Evolutionary conservation across 1,140 invertebrate genomes (phyloP).

Genomic region (Druon quercuslanigerum): DNA sequence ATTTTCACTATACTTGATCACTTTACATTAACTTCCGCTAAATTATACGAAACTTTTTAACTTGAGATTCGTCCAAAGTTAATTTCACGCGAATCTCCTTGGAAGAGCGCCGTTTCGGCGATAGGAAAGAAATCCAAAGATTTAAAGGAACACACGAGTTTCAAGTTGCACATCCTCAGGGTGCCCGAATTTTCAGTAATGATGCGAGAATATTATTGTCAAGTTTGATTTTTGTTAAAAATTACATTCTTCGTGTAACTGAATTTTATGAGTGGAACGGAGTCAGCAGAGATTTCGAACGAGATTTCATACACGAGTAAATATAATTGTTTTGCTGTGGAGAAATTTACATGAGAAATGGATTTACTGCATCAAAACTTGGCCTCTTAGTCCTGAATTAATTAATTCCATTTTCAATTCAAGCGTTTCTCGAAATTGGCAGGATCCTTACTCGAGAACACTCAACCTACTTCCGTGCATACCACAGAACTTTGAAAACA

Average conservation of each 20-base stretch:
- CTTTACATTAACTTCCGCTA: too few relatives aligned
- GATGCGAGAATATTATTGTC: constrained; percentile 6
- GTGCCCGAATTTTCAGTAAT: constrained; percentile 19
- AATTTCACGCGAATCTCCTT: background rate
- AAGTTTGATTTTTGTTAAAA: background rate
- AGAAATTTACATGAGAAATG: background rate
- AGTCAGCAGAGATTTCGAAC: constrained; percentile 24
- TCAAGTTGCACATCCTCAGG: constrained; percentile 25
- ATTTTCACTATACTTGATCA: too few relatives aligned
- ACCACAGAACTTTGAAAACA: constrained; percentile 7
- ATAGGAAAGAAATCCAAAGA: background rate
- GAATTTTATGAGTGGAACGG: constrained; percentile 30
- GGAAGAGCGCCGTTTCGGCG: background rate
- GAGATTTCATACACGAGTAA: background rate
- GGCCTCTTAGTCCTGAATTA: background rate
- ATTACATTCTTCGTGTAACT: constrained; percentile 22
- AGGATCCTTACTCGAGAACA: constrained; percentile 21
- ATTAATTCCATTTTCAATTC: constrained; percentile 17
- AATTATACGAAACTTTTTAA: too few relatives aligned
- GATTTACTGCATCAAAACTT: constrained; percentile 18
- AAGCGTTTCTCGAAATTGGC: constrained; percentile 16
- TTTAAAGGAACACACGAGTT: background rate
- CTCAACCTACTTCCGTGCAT: background rate
- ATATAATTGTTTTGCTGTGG: background rate
- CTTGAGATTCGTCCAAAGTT: background rate